Evolutionary conservation across 2,113 vertebrate species (phyloP).

Genomic region (Pantherophis guttatus): DNA sequence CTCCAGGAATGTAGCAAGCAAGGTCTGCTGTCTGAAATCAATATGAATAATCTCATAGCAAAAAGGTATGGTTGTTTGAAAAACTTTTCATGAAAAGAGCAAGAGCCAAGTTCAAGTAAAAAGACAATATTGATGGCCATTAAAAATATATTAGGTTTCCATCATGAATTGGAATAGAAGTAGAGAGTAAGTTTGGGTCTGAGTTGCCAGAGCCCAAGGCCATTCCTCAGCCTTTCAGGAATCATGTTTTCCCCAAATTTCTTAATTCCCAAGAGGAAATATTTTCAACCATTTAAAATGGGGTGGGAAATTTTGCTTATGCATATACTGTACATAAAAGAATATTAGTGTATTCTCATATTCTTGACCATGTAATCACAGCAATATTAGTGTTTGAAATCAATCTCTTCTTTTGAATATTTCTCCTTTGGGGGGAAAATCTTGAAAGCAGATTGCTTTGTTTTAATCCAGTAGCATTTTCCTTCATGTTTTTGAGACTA

Average conservation of each 20-base stretch:
- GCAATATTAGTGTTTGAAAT: neutral
- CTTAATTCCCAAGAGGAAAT: neutral
- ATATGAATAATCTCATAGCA: conserved; percentile 78
- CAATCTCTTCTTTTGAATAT: neutral
- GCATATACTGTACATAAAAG: neutral
- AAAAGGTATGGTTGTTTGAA: conserved; percentile 79
- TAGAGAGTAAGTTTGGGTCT: neutral
- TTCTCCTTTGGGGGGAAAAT: neutral
- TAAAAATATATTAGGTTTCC: neutral
- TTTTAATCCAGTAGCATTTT: neutral
- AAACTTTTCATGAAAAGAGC: neutral
- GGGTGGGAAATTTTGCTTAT: neutral
- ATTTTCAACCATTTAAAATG: neutral
- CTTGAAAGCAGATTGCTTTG: neutral
- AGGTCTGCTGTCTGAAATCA: conserved; percentile 85
- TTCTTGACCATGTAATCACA: neutral
- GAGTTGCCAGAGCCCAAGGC: neutral
- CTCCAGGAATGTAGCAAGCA: conserved; percentile 96
- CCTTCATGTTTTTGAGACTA: neutral
- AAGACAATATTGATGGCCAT: neutral
- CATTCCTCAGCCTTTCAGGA: neutral
- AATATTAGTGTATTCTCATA: neutral
- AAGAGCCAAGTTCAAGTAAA: neutral
- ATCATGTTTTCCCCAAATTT: neutral
- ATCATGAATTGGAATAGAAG: neutral